Percentiles rank a stretch among this genome's conserved stretches.
These are phyloP conservation scores for Intellagama lesueurii DNA, from an alignment of 2,797 vertebrate genomes.

Conservation along the genomic window DNA sequence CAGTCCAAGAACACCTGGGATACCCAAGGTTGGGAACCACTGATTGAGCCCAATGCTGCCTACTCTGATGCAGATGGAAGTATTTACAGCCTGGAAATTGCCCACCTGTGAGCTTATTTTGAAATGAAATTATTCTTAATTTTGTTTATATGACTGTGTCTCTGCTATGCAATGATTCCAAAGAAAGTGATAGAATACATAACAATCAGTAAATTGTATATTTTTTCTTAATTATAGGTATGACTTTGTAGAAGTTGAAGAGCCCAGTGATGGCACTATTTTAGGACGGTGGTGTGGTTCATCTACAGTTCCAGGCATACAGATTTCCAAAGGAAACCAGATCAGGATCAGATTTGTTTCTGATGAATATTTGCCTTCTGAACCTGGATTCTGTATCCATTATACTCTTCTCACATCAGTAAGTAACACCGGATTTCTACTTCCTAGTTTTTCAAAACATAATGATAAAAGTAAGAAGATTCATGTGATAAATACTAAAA, in stretches of 20 bases:
- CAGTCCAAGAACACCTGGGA: no score
- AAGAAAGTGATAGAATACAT: not conserved
- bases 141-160: conserved; percentile 30
- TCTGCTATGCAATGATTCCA: conserved; percentile 14
- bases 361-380: conserved; percentile 96
- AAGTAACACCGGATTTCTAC: conserved; percentile 71
- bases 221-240: conserved; percentile 83
- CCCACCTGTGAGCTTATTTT: not conserved
- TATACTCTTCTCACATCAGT: conserved; percentile 89
- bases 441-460: conserved; percentile 27
- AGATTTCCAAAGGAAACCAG: conserved; percentile 92
- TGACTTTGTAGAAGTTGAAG: conserved; percentile 97
- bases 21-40: no score
- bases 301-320: conserved; percentile 81
- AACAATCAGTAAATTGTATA: conserved; percentile 41
- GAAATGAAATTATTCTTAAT: not conserved
- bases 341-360: conserved; percentile 94
- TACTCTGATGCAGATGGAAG: no score
- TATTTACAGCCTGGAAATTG: no score
- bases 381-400: conserved; percentile 95
- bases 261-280: conserved; percentile 87
- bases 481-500: not conserved
- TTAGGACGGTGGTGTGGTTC: conserved; percentile 97
- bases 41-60: no score
- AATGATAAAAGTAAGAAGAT: conserved; percentile 45